Base-by-base conservation (phyloP, 2,888 invertebrate genomes). In the Drosophila lacicola region DNA sequence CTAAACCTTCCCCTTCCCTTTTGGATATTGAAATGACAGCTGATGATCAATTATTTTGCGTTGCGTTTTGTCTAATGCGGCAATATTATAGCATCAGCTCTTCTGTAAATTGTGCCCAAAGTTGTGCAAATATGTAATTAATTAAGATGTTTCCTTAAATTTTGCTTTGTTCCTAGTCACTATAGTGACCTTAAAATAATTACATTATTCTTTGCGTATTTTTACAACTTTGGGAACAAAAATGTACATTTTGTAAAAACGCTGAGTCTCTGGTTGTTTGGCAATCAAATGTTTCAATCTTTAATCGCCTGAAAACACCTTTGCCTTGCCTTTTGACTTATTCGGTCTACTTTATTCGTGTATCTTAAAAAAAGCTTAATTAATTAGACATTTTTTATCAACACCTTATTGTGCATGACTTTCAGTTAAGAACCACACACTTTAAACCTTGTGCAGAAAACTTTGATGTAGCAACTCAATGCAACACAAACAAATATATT, bases 111-210 rank as follows among this genome's bases (percentile, higher is more conserved):
- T 68, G 57, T 74, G 57, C 54, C 47, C 65, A 68, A 51, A 74
- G 2, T 14, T 5, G 11, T 11, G 6, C 10, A 21, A 50, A 29
- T 64, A 70, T 66, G 54, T 74, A 78, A 70, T 74, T 67, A 21
- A 51, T 14, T 36, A 37, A 21, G 21, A 11, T 50, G 10, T 14
- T 25, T 37, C 55, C 49, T 78, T 70, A 69, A 69, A 65, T 69
- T 79, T 80, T 54, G 53, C 47, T 67, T 57, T 39, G 55, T 46
- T 9, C 25, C 37, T n/a, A 46, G 55, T 71, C 73, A 65, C 75
- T 61, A 70, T 78, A 70, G 78, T 63, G 66, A 67, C 78, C 85
- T 86, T 80, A 67, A 75, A 78, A 73, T 83, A 82, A 82, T 82
- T 82, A 80, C 75, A 54, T 61, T 78, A 6, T 70, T 74, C 70